Base-by-base conservation (phyloP, 2,888 invertebrate genomes). In the Heterodera filipjevi region DNA sequence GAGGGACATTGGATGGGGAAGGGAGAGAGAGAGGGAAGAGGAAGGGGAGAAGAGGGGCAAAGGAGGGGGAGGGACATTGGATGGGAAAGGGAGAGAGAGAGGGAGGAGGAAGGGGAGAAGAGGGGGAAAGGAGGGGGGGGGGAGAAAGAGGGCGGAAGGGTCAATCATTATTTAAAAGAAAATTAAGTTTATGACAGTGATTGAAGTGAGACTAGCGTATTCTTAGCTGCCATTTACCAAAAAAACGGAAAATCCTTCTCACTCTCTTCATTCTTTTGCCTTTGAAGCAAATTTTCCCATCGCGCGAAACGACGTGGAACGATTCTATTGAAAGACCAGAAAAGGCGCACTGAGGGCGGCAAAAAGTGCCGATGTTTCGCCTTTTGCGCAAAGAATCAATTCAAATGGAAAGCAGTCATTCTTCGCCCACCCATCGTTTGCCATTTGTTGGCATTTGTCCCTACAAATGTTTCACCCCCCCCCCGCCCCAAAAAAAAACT, bases 291-390 rank as follows among this genome's bases (percentile, higher is more conserved):
- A 27, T 59, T 59, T 59, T 59, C 59, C 59, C 59, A 59, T 12
- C 59, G 59, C 27, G 59, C n/a, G 59, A 59, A 59, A 59, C 27
- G 59, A 59, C 59, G 59, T 59, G 59, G 59, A 59, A 59, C 59
- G 59, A 59, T 59, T 59, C 59, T 27, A 59, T 59, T 59, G 59
- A 27, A 59, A 27, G 27, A 27, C 8, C 27, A 27, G 59, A 27
- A 59, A 59, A 27, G 59, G 27, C 12, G n/a, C 59, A 27, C 27
- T 8, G 27, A 27, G 59, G 59, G 27, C 59, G 59, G 59, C 27
- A 59, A 59, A 59, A 59, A 59, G 59, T 59, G 59, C 59, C 59
- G 59, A 59, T 59, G 59, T 19, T 14, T 49, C 27, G n/a, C 59
- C 59, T 27, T 59, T 59, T 59, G 10, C 59, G 59, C 39, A 27